Base-by-base conservation (phyloP, 1,140 invertebrate species). In the Ceratina japonica region DNA sequence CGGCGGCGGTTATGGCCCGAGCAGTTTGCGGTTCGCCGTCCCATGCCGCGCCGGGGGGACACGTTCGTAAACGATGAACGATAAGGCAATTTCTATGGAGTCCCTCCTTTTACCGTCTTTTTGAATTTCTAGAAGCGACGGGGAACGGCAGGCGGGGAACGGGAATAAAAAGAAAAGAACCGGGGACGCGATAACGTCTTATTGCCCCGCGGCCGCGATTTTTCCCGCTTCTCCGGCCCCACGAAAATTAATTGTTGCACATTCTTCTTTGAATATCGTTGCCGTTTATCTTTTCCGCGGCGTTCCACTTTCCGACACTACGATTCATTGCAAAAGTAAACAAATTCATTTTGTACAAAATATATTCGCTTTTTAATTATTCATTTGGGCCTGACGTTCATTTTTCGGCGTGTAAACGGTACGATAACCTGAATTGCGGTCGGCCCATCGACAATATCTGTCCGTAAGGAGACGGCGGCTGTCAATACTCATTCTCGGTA, bases 1-100 rank as follows among this genome's bases (percentile, higher is more conserved):
- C n/a, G n/a, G n/a, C 37, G 49, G 80, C 76, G 80, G 77, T 82
- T 86, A 86, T 54, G 72, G 76, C 49, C 73, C 37, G 37, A 71
- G 77, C 82, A 86, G 83, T 86, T 83, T 86, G 84, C 85, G 77
- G 84, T 86, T 76, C 70, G 85, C 85, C 81, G 51, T 44, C 37
- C 37, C 37, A 44, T 44, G 37, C 37, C 37, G 37, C 10, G 37
- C 37, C 37, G 37, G 37, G 37, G 37, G 37, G 37, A 44, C 37
- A 86, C 77, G 81, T 80, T 69, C 62, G 72, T 59, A 64, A 72
- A 81, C 79, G 82, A 81, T 86, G 80, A 66, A 77, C 83, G 85
- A 86, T 85, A 82, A 80, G 66, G 74, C 84, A 74, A 82, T 72
- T 82, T 80, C 77, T 83, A 71, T 70, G 83, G 52, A 63, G n/a